Evolutionary conservation across 2,113 vertebrate genomes (phyloP).

Genomic region (Nyctereutes procyonoides): DNA sequence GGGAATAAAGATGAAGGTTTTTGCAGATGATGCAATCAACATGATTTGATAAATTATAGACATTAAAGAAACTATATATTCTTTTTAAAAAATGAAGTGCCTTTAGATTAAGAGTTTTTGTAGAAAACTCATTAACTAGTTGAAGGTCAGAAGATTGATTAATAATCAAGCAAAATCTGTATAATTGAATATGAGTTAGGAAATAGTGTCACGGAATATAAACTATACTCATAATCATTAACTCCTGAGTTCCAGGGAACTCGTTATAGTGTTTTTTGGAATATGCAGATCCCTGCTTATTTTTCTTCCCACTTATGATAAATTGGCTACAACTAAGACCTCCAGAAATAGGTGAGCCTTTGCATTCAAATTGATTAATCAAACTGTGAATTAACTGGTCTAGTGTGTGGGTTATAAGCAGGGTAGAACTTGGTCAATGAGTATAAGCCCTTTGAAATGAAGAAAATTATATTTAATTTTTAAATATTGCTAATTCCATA

Average conservation of each 20-base stretch:
- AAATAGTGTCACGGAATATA: not conserved
- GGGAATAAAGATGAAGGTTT: not conserved
- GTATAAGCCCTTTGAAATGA: not conserved
- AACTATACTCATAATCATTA: not conserved
- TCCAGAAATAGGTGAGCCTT: not conserved
- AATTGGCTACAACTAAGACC: not conserved
- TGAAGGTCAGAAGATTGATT: not conserved
- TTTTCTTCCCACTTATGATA: not conserved
- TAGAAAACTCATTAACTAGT: not conserved
- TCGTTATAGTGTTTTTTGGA: not conserved
- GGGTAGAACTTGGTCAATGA: not conserved
- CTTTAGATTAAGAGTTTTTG: not conserved
- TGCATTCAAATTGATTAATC: not conserved
- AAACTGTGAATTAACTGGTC: not conserved
- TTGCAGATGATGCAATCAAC: not conserved
- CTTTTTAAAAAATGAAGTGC: not conserved
- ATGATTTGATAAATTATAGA: not conserved
- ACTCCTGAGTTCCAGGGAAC: not conserved
- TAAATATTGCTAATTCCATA: not conserved
- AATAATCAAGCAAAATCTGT: constrained; percentile 19
- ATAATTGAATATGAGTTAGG: not conserved
- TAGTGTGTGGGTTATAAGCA: not conserved
- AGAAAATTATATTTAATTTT: not conserved
- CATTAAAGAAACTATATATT: constrained; percentile 24
- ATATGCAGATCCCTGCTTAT: not conserved